Percentiles rank a stretch among this genome's conserved stretches.
Conservation (phyloP, 1,140 invertebrate species). For the Thaumatotibia leucotreta region DNA sequence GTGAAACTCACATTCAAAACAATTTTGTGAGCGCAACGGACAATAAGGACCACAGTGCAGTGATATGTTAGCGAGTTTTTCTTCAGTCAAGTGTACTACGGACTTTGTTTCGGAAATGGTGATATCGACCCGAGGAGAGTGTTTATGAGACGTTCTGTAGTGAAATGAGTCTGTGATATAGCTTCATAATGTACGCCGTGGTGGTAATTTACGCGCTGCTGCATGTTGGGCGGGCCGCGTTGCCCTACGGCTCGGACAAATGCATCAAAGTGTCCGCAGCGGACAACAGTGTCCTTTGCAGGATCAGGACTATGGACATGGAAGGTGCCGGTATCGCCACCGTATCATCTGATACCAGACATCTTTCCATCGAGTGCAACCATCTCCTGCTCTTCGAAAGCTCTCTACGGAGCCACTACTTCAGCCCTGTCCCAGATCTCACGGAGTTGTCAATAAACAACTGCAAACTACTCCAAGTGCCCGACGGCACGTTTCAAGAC, state of each 20-base stretch:
- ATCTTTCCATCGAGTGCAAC: constrained; percentile 85
- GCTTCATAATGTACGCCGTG: constrained; percentile 52
- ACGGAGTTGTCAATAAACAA: constrained; percentile 84
- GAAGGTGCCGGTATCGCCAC: constrained; percentile 80
- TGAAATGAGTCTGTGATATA: constrained; percentile 70
- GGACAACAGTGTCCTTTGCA: constrained; percentile 80
- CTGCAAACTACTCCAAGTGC: constrained; percentile 88
- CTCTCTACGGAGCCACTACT: constrained; percentile 82
- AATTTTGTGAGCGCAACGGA: constrained; percentile 30
- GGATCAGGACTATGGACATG: constrained; percentile 82
- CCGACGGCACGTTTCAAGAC: constrained; percentile 86
- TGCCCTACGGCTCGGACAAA: constrained; percentile 60
- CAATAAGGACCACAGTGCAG: constrained; percentile 50
- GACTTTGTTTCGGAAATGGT: constrained; percentile 76
- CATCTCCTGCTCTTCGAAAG: constrained; percentile 89
- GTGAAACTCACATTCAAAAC: constrained; percentile 32
- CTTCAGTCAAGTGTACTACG: constrained; percentile 58
- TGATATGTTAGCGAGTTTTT: constrained; percentile 69
- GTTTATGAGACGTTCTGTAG: constrained; percentile 72
- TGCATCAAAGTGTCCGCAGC: constrained; percentile 47
- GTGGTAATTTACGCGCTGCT: constrained; percentile 60
- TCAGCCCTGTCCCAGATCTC: constrained; percentile 84
- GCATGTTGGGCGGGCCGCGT: constrained; percentile 52
- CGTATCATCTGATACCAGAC: constrained; percentile 80
- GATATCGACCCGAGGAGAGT: constrained; percentile 74